Evolutionary conservation across 2,888 invertebrate genomes (phyloP).

Genomic region (Syrphus vitripennis): DNA sequence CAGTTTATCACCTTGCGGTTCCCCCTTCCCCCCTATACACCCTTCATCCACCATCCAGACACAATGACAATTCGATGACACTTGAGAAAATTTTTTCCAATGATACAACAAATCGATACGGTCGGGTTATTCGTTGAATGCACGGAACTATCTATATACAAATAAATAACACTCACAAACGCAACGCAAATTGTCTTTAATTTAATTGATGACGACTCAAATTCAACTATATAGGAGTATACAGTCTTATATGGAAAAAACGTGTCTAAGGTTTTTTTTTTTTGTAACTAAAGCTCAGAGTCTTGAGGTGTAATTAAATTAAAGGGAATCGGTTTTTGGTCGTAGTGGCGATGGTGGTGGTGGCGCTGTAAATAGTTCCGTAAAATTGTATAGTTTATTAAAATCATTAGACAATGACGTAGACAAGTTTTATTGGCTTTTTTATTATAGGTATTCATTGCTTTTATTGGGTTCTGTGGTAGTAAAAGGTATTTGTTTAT

Average conservation of each 20-base stretch:
- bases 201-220: slow-evolving; percentile 9
- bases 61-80: neutral
- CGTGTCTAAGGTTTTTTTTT: neutral
- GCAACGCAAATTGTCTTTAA: neutral
- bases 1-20: slow-evolving; percentile 16
- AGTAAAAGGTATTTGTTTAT: neutral
- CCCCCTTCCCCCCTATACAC: neutral
- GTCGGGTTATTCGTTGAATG: neutral
- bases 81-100: slow-evolving; percentile 14
- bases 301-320: slow-evolving; percentile 49
- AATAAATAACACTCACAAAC: neutral
- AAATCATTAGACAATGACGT: slow-evolving; percentile 12
- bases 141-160: neutral
- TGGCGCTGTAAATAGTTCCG: slow-evolving; percentile 40
- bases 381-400: slow-evolving; percentile 17
- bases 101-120: slow-evolving; percentile 18
- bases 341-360: neutral
- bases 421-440: neutral
- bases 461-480: neutral
- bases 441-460: neutral
- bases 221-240: neutral
- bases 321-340: slow-evolving; percentile 48
- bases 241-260: neutral
- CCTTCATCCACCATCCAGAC: neutral
- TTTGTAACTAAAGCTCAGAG: neutral